Evolutionary conservation across 2,113 vertebrate genomes (phyloP).

Genomic region (Laterallus jamaicensis): DNA sequence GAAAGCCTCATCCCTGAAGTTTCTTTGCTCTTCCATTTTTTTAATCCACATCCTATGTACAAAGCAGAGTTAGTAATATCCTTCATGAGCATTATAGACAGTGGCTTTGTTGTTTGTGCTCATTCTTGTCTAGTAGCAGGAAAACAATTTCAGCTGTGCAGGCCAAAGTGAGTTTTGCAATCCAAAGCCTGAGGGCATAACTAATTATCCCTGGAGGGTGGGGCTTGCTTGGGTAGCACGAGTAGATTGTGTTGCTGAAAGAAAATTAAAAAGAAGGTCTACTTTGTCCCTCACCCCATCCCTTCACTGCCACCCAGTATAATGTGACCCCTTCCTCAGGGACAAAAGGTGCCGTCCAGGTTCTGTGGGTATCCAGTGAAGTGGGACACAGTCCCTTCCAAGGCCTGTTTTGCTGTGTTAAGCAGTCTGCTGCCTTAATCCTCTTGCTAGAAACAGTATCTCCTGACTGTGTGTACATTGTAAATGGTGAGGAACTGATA

Average conservation of each 20-base stretch:
- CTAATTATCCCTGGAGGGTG: not conserved
- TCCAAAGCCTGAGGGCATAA: not conserved
- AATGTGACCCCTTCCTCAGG: not conserved
- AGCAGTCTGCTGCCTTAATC: not conserved
- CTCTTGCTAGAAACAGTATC: not conserved
- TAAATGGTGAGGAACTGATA: not conserved
- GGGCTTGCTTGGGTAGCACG: not conserved
- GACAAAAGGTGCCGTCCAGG: not conserved
- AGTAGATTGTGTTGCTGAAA: not conserved
- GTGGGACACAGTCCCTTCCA: not conserved
- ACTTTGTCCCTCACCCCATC: not conserved
- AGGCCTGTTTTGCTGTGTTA: not conserved
- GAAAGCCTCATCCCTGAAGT: not conserved
- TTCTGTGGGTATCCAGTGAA: not conserved
- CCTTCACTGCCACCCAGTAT: not conserved
- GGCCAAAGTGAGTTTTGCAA: not conserved
- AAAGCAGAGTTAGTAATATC: not conserved
- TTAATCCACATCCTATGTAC: not conserved
- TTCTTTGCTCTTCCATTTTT: not conserved
- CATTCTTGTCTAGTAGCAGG: not conserved
- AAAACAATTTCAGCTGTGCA: not conserved
- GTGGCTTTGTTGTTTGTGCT: not conserved
- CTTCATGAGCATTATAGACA: not conserved
- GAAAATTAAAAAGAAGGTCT: fast-evolving
- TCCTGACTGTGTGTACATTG: fast-evolving